These are phyloP conservation scores for Cheirogaleus major DNA, from an alignment of 2,797 vertebrate genomes.

Conservation along the genomic window DNA sequence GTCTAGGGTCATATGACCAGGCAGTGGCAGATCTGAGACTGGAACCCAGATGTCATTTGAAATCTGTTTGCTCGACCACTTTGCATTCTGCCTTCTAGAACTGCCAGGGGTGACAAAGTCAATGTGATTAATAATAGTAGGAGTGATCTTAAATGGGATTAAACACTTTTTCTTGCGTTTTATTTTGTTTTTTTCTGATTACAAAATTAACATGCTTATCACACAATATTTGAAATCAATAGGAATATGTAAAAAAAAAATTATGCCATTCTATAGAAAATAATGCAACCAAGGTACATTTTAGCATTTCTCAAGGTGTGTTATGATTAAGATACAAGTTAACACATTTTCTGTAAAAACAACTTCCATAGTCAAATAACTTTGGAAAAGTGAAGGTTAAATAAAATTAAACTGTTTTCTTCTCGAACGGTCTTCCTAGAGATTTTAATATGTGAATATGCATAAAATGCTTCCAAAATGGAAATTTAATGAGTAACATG, in stretches of 20 bases:
- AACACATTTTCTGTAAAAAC: conserved; percentile 8
- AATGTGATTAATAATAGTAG: not conserved
- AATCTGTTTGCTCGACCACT: not conserved
- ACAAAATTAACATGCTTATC: not conserved
- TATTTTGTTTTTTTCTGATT: conserved; percentile 27
- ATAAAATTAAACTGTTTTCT: not conserved
- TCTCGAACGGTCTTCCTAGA: not conserved
- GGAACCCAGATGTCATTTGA: not conserved
- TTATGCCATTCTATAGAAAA: not conserved
- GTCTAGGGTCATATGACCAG: not conserved
- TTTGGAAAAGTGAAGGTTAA: not conserved
- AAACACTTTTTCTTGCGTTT: not conserved
- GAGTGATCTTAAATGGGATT: not conserved
- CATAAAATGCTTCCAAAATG: not conserved
- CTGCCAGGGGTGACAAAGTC: not conserved
- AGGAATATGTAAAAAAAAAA: not conserved
- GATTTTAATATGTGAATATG: not conserved
- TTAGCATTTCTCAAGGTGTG: not conserved
- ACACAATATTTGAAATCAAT: conserved; percentile 17
- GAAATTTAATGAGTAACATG: not conserved
- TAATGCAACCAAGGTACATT: conserved; percentile 1
- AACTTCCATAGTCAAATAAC: not conserved
- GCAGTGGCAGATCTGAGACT: not conserved
- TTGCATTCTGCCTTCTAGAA: not conserved
- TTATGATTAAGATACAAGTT: conserved; percentile 21